Conservation (phyloP, 1,140 invertebrate species). For the Steinernema feltiae region DNA sequence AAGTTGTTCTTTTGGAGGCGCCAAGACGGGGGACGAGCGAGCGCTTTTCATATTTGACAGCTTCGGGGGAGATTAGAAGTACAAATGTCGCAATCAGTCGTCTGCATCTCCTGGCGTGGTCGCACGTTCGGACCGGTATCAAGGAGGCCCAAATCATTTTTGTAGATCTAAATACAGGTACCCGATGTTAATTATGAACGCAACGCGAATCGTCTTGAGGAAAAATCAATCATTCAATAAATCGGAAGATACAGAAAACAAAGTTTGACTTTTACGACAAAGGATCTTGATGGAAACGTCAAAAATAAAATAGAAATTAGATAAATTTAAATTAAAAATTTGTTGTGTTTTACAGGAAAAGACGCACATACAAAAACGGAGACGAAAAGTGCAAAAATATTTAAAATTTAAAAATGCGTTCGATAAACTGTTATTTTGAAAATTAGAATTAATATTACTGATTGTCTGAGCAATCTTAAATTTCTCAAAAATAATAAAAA, state of each 20-base stretch:
- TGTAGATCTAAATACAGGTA: too few relatives aligned
- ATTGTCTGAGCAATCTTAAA: not conserved
- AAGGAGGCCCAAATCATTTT: too few relatives aligned
- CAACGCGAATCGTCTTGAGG: too few relatives aligned
- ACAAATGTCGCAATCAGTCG: conserved; percentile 3
- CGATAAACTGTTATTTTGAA: too few relatives aligned
- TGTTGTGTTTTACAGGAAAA: not conserved
- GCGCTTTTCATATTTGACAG: not conserved
- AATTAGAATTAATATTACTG: not conserved
- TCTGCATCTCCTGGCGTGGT: not conserved
- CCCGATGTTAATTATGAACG: too few relatives aligned
- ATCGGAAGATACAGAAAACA: too few relatives aligned
- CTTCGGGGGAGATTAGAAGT: not conserved
- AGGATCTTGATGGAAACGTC: too few relatives aligned
- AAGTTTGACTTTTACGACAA: not conserved
- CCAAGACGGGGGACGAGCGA: not conserved
- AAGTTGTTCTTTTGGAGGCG: not conserved
- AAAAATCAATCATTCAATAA: too few relatives aligned
- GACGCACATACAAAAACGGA: too few relatives aligned
- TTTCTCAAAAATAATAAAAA: too few relatives aligned
- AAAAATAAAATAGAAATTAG: not conserved
- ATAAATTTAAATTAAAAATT: not conserved
- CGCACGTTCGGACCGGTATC: too few relatives aligned
- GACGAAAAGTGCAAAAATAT: not conserved
- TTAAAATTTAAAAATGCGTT: not conserved